These are phyloP conservation scores for Adelosebastes latens DNA, from an alignment of 2,797 vertebrate genomes.

Conservation along the genomic window DNA sequence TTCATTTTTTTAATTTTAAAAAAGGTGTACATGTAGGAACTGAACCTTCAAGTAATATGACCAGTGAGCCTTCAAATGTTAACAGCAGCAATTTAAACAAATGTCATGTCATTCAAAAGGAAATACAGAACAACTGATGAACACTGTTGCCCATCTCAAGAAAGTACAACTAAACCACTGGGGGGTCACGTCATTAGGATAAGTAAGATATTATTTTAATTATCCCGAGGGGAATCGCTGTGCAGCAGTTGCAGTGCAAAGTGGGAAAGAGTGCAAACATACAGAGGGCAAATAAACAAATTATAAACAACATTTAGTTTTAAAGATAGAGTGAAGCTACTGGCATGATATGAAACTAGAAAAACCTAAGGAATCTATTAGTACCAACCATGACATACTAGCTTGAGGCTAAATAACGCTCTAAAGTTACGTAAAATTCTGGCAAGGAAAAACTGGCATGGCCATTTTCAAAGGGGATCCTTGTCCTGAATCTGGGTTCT, in stretches of 20 bases:
- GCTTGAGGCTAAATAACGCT: too few relatives aligned
- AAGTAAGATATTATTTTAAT: background rate
- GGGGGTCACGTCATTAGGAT: background rate
- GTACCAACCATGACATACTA: too few relatives aligned
- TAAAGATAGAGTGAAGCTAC: too few relatives aligned
- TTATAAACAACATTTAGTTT: background rate
- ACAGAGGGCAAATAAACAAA: background rate
- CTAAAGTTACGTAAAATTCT: too few relatives aligned
- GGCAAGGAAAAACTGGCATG: too few relatives aligned
- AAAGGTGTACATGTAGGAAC: background rate
- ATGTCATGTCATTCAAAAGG: conserved; percentile 3
- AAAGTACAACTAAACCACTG: background rate
- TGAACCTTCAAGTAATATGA: background rate
- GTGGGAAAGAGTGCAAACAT: too few relatives aligned
- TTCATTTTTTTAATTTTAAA: background rate
- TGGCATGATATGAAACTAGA: too few relatives aligned
- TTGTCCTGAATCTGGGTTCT: too few relatives aligned
- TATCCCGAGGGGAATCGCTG: too few relatives aligned
- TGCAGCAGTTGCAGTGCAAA: too few relatives aligned
- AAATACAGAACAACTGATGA: background rate
- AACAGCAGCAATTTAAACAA: background rate
- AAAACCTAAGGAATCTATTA: too few relatives aligned
- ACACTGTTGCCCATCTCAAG: background rate
- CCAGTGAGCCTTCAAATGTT: background rate
- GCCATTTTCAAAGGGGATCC: too few relatives aligned